Evolutionary conservation across 1,140 invertebrate species (phyloP).

Genomic region (Fopius arisanus): DNA sequence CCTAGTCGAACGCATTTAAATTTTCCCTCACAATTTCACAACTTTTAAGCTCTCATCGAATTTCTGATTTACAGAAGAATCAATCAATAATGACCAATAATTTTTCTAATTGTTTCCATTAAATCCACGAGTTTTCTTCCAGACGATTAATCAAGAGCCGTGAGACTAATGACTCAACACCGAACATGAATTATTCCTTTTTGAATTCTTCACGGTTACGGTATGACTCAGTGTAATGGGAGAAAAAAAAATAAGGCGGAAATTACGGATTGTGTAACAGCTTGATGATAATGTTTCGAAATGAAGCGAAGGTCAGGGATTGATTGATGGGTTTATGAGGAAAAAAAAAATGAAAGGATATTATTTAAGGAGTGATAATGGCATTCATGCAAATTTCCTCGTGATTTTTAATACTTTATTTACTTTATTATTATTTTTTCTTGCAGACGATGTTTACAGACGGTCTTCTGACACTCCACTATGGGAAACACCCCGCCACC

Average conservation of each 20-base stretch:
- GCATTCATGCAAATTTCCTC: neutral
- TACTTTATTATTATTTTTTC: constrained; percentile 26
- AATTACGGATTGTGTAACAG: neutral
- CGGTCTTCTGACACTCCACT: constrained; percentile 83
- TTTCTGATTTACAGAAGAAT: too few relatives aligned
- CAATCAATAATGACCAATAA: too few relatives aligned
- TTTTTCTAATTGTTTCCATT: too few relatives aligned
- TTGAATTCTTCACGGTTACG: neutral
- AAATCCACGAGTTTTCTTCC: too few relatives aligned
- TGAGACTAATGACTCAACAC: neutral
- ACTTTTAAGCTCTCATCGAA: too few relatives aligned
- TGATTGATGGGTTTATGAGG: neutral
- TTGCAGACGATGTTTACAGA: constrained; percentile 66
- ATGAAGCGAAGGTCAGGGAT: neutral
- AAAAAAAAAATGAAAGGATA: neutral
- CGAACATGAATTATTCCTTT: neutral
- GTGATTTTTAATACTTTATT: neutral
- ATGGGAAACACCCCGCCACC: constrained; percentile 88
- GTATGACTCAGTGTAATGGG: neutral
- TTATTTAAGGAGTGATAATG: neutral
- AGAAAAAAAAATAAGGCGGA: neutral
- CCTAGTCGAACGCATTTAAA: too few relatives aligned
- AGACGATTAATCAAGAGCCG: neutral
- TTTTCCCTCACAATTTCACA: too few relatives aligned
- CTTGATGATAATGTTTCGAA: neutral